These are phyloP conservation scores for Periophthalmodon schlosseri DNA, from an alignment of 2,113 vertebrate species.

Conservation along the genomic window DNA sequence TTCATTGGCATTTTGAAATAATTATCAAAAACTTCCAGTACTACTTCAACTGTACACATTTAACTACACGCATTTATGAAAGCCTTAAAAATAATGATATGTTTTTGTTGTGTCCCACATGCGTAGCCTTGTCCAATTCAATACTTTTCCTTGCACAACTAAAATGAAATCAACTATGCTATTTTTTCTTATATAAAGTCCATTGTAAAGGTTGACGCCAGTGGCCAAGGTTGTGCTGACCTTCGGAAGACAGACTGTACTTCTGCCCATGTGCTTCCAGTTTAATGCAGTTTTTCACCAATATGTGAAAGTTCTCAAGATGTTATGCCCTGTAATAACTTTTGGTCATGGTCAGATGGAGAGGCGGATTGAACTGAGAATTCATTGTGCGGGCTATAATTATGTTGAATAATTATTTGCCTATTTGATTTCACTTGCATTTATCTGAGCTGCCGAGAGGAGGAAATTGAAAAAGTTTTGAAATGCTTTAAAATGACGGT, in stretches of 20 bases:
- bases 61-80: background rate
- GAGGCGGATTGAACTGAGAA: conserved; percentile 35
- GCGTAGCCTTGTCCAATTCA: conserved; percentile 26
- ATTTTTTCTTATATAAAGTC: conserved; percentile 3
- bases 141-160: conserved; percentile 30
- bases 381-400: conserved; percentile 39
- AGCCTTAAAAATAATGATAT: background rate
- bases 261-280: conserved; percentile 7
- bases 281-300: conserved; percentile 28
- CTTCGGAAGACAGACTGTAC: conserved; percentile 15
- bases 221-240: conserved; percentile 32
- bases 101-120: conserved; percentile 4
- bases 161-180: conserved; percentile 23
- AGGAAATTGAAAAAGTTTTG: conserved; percentile 15
- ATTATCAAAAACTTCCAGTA: background rate
- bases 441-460: background rate
- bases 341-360: conserved; percentile 40
- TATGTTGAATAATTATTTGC: conserved; percentile 33
- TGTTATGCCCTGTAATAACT: conserved; percentile 18
- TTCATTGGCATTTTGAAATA: background rate
- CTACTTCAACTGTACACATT: background rate
- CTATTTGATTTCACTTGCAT: conserved; percentile 35
- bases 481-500: conserved; percentile 11
- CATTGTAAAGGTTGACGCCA: conserved; percentile 8
- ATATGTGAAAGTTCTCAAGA: conserved; percentile 12